Evolutionary conservation across 1,140 invertebrate species (phyloP).

Genomic region (Apis florea): DNA sequence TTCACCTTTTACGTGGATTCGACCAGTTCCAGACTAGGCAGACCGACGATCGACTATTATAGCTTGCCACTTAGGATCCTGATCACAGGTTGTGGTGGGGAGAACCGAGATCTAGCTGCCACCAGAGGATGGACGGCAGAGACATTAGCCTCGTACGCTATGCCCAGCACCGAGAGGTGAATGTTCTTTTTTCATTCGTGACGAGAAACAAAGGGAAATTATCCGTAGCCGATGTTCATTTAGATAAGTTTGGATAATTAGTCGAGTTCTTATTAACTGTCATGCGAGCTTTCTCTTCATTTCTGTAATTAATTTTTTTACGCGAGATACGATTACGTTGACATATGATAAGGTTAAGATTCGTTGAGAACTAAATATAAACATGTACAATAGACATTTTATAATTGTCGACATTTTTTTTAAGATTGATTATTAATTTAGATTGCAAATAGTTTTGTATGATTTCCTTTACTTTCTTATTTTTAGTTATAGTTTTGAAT

Average conservation of each 20-base stretch:
- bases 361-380: too few relatives aligned
- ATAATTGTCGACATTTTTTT: too few relatives aligned
- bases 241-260: neutral
- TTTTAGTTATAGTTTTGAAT: too few relatives aligned
- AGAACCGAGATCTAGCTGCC: conserved; percentile 84
- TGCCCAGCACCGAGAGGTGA: conserved; percentile 87
- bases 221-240: neutral
- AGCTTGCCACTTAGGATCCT: conserved; percentile 89
- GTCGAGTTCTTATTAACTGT: neutral
- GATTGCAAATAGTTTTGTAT: too few relatives aligned
- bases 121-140: conserved; percentile 92
- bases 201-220: neutral
- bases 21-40: conserved; percentile 85
- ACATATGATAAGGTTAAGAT: too few relatives aligned
- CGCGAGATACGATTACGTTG: too few relatives aligned
- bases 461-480: too few relatives aligned
- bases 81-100: conserved; percentile 88
- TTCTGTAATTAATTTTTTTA: neutral
- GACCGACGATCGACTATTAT: conserved; percentile 90
- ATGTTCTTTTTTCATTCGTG: neutral
- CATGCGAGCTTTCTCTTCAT: neutral
- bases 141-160: conserved; percentile 90
- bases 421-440: too few relatives aligned
- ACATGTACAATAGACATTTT: too few relatives aligned
- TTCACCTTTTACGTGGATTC: conserved; percentile 94